Conservation (phyloP, 92 coral and sea anemone species). For the Actinostola sp. region DNA sequence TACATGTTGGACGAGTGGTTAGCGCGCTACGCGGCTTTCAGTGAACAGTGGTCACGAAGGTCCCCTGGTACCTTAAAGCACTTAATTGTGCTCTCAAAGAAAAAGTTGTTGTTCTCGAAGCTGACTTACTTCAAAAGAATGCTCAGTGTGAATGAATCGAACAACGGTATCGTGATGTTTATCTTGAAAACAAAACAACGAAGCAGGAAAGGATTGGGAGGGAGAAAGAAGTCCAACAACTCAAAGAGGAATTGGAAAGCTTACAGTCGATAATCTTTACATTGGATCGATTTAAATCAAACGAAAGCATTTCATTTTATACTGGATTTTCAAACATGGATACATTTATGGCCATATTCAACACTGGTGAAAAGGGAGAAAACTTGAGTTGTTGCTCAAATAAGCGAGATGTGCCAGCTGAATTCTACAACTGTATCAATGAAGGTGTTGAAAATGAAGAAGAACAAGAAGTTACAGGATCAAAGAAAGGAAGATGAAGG, state of each 20-base stretch:
- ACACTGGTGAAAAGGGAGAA: constrained; percentile 44
- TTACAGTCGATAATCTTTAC: no score
- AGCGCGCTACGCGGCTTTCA: no score
- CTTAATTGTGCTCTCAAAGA: not conserved
- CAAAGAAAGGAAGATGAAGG: constrained; percentile 27
- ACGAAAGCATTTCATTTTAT: constrained; percentile 56
- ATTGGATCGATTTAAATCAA: no score
- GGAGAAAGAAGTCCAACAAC: constrained; percentile 24
- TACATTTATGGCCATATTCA: constrained; percentile 51
- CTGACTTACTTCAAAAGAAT: not conserved
- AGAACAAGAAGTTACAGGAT: not conserved
- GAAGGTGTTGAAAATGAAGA: no score
- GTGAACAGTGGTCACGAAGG: no score
- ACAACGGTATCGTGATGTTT: constrained; percentile 18
- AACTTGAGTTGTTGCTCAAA: no score
- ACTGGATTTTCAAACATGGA: constrained; percentile 53
- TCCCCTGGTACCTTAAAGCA: no score
- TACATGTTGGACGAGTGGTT: no score
- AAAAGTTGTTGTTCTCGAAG: constrained; percentile 5
- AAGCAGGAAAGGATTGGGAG: constrained; percentile 20
- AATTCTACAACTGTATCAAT: no score
- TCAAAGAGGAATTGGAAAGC: no score
- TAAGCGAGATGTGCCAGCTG: no score
- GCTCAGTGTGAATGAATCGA: not conserved
- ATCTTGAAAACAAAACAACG: constrained; percentile 34